Evolutionary conservation across 2,888 invertebrate genomes (phyloP).

Genomic region (Lycaena phlaeas): DNA sequence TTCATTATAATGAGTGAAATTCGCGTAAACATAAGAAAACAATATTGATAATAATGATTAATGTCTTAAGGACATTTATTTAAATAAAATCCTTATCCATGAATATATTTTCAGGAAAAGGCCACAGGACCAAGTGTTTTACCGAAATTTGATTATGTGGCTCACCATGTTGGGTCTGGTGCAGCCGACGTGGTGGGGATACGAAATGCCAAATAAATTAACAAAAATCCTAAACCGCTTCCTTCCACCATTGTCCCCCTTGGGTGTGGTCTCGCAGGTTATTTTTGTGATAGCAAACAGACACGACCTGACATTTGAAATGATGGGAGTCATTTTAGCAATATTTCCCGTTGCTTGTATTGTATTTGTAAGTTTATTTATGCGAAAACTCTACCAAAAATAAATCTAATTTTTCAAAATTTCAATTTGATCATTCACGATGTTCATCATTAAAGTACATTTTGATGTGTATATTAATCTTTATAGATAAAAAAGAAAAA

Average conservation of each 20-base stretch:
- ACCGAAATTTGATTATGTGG: slow-evolving; percentile 1
- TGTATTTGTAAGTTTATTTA: background rate
- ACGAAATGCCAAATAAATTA: background rate
- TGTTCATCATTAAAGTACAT: too few species aligned
- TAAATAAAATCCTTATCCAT: background rate
- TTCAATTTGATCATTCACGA: too few species aligned
- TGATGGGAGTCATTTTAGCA: background rate
- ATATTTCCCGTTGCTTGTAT: slow-evolving; percentile 4
- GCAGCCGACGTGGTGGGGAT: background rate
- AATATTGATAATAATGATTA: too few species aligned
- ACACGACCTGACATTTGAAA: background rate
- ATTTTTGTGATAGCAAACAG: background rate
- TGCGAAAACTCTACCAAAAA: background rate
- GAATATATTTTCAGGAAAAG: background rate
- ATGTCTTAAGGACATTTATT: background rate
- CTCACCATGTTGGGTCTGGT: background rate
- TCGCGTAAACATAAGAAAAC: too few species aligned
- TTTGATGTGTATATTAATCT: too few species aligned
- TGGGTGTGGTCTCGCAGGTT: background rate
- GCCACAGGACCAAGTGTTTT: background rate
- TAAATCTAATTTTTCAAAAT: background rate
- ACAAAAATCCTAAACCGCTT: background rate
- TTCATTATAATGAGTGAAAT: too few species aligned
- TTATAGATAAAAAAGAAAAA: too few species aligned
- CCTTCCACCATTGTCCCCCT: background rate